A percentile compares a stretch with the other conserved stretches of the same genome.
These are phyloP conservation scores for Stichodactyla helianthus DNA, from an alignment of 64 coral and sea anemone species.

Conservation along the genomic window DNA sequence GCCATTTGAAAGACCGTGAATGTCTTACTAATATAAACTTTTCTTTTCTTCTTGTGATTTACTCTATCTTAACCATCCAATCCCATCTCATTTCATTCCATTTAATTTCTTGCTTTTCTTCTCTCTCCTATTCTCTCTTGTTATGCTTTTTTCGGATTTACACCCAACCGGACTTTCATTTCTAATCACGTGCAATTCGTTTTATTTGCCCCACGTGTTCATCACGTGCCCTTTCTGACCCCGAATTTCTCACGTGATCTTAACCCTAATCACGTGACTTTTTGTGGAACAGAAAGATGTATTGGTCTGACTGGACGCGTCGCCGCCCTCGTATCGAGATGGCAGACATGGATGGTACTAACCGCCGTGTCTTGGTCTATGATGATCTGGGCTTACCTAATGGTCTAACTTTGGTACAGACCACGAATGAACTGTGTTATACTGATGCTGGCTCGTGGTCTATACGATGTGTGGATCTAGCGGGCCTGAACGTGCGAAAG, in stretches of 20 bases:
- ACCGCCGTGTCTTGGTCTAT: conserved; percentile 47
- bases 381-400: conserved; percentile 41
- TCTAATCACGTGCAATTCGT: too few relatives aligned
- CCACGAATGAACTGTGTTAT: conserved; percentile 62
- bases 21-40: too few relatives aligned
- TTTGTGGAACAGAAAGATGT: conserved; percentile 47
- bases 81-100: too few relatives aligned
- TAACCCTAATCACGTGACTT: not conserved
- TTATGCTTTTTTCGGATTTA: too few relatives aligned
- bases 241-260: not conserved
- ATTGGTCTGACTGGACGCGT: conserved; percentile 63
- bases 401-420: conserved; percentile 53
- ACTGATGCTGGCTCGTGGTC: conserved; percentile 49
- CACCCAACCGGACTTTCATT: too few relatives aligned
- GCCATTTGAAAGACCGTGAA: too few relatives aligned
- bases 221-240: not conserved
- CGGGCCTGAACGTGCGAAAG: conserved; percentile 41
- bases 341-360: conserved; percentile 63
- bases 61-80: too few relatives aligned
- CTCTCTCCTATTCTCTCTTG: too few relatives aligned
- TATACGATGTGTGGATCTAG: conserved; percentile 49
- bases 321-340: conserved; percentile 51
- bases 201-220: not conserved
- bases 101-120: too few relatives aligned
- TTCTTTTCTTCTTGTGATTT: too few relatives aligned